These are phyloP conservation scores for Haplochromis vanheusdeni DNA, from an alignment of 2,113 vertebrate species.

Conservation along the genomic window DNA sequence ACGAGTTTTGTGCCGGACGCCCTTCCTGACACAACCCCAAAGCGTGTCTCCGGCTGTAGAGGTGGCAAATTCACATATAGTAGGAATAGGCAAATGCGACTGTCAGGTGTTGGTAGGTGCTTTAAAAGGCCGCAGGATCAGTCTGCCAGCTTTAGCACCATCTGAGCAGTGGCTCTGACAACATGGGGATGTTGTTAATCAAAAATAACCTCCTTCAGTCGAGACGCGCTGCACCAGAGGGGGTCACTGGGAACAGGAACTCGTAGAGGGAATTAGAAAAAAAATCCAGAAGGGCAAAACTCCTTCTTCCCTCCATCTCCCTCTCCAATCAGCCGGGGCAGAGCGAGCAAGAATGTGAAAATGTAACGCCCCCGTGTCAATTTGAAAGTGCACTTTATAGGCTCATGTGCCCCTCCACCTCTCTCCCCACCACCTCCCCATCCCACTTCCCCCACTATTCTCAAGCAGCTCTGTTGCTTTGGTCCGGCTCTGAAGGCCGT, in stretches of 20 bases:
- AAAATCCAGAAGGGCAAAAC: conserved; percentile 32
- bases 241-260: conserved; percentile 46
- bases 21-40: neutral
- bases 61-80: neutral
- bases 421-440: neutral
- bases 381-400: conserved; percentile 64
- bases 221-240: conserved; percentile 25
- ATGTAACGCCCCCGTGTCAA: conserved; percentile 63
- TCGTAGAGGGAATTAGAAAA: conserved; percentile 15
- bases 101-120: conserved; percentile 47
- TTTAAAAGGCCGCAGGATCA: conserved; percentile 36
- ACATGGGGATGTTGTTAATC: conserved; percentile 36
- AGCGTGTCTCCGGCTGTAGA: neutral
- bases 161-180: conserved; percentile 20
- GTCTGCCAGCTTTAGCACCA: conserved; percentile 60
- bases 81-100: neutral
- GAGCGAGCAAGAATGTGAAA: conserved; percentile 60
- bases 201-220: conserved; percentile 50
- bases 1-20: accelerated
- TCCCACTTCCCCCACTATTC: conserved; percentile 15
- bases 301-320: conserved; percentile 7
- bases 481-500: conserved; percentile 68
- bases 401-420: conserved; percentile 33
- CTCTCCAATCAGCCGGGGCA: conserved; percentile 30
- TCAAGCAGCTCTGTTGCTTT: conserved; percentile 64